Conservation (phyloP, 2,888 invertebrate genomes). For the Nycteola revayana region DNA sequence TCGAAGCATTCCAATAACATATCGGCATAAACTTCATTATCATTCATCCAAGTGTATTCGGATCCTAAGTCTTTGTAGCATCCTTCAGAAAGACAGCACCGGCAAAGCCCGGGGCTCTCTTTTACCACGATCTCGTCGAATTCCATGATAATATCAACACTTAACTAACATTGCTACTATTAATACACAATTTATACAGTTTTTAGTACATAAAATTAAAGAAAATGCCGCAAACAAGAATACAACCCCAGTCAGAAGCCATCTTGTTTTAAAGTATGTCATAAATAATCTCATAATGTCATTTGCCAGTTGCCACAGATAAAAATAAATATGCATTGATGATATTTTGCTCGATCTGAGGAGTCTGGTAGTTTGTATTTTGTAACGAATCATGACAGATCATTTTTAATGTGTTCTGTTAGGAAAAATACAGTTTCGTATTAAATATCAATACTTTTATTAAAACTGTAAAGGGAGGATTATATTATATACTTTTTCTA, state of each 20-base stretch:
- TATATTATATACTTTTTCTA: no score
- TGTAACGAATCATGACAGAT: no score
- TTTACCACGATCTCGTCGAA: constrained; percentile 69
- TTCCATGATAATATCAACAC: constrained; percentile 56
- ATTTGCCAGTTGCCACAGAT: no score
- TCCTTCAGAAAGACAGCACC: constrained; percentile 75
- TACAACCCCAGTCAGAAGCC: constrained; percentile 13
- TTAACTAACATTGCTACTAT: constrained; percentile 25
- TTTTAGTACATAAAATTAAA: constrained; percentile 12
- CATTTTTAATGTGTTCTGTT: no score
- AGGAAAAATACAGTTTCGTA: no score
- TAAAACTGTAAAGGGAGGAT: no score
- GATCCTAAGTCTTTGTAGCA: constrained; percentile 71
- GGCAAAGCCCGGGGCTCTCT: constrained; percentile 73
- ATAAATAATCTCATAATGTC: no score
- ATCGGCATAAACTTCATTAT: constrained; percentile 74
- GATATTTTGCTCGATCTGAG: no score
- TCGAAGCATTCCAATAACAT: constrained; percentile 75
- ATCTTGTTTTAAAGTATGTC: constrained; percentile 19
- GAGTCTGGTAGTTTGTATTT: no score
- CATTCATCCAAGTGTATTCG: constrained; percentile 73
- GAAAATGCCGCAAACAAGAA: constrained; percentile 6
- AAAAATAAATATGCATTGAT: no score
- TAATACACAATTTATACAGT: constrained; percentile 3
- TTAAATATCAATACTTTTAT: no score